These are phyloP conservation scores for Channa argus DNA, from an alignment of 2,113 vertebrate species.

Conservation along the genomic window DNA sequence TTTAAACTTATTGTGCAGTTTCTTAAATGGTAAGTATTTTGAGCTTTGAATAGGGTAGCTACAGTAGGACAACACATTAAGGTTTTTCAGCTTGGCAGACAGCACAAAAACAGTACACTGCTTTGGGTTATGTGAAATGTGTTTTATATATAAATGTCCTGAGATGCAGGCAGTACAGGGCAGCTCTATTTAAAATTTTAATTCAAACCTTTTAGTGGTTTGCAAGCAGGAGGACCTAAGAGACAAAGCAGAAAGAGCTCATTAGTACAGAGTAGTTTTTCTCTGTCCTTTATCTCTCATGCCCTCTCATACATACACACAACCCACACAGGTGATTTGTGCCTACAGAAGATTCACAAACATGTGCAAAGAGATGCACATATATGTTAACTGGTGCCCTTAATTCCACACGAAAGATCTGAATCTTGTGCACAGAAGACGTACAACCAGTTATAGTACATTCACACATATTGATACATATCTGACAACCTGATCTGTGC, in stretches of 20 bases:
- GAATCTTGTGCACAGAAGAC: neutral
- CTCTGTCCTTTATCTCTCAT: slow-evolving; percentile 34
- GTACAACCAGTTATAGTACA: neutral
- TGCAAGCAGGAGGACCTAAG: slow-evolving; percentile 57
- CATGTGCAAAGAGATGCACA: neutral
- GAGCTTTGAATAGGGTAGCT: neutral
- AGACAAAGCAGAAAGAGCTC: slow-evolving; percentile 67
- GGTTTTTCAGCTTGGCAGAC: slow-evolving; percentile 29
- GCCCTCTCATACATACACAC: neutral
- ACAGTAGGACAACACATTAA: neutral
- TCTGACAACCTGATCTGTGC: slow-evolving; percentile 9
- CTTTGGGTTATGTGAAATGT: slow-evolving; percentile 43
- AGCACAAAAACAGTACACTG: slow-evolving; percentile 27
- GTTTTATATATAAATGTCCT: slow-evolving; percentile 67
- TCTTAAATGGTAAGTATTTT: neutral
- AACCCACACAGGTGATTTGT: neutral
- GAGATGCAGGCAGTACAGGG: slow-evolving; percentile 50
- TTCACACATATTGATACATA: neutral
- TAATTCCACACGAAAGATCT: too few relatives aligned
- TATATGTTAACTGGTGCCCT: neutral
- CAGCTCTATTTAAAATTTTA: slow-evolving; percentile 75
- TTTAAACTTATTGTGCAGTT: neutral
- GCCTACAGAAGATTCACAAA: neutral
- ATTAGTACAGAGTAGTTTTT: slow-evolving; percentile 60
- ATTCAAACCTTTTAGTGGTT: slow-evolving; percentile 81